Conservation (phyloP, 2,113 vertebrate genomes). For the human (Homo sapiens) region DNA sequence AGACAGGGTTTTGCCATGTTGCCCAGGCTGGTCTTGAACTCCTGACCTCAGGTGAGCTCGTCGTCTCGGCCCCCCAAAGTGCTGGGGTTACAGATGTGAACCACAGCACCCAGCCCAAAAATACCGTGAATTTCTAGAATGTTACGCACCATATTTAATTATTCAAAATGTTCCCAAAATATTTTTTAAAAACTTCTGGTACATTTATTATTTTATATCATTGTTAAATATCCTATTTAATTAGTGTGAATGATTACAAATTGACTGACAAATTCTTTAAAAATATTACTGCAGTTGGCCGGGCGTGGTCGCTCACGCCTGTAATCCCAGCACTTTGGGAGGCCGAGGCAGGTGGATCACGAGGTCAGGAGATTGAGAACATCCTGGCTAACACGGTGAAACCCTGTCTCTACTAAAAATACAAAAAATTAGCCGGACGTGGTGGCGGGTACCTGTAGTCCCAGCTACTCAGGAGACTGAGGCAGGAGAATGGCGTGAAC, state of each 20-base stretch:
- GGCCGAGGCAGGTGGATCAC: too few relatives aligned
- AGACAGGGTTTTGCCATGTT: neutral
- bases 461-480: too few relatives aligned
- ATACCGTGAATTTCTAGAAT: neutral
- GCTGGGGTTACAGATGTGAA: neutral
- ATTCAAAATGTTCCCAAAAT: neutral
- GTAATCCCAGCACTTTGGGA: neutral
- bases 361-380: too few relatives aligned
- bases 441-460: too few relatives aligned
- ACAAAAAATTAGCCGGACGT: too few relatives aligned
- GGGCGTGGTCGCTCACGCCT: too few relatives aligned
- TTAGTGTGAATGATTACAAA: neutral
- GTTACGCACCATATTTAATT: neutral
- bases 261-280: neutral
- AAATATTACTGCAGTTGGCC: neutral
- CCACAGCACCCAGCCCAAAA: neutral
- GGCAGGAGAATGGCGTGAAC: too few relatives aligned
- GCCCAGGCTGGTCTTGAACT: neutral
- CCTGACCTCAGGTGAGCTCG: neutral
- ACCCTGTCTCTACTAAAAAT: too few relatives aligned
- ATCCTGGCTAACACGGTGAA: too few relatives aligned
- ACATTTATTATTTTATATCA: neutral
- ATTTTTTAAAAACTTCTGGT: neutral
- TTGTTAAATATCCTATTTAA: conserved; percentile 3
- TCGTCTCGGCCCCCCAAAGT: neutral